phyloP scores from a whole-genome alignment of 2,888 invertebrate species.

The Dendrolimus pini region DNA sequence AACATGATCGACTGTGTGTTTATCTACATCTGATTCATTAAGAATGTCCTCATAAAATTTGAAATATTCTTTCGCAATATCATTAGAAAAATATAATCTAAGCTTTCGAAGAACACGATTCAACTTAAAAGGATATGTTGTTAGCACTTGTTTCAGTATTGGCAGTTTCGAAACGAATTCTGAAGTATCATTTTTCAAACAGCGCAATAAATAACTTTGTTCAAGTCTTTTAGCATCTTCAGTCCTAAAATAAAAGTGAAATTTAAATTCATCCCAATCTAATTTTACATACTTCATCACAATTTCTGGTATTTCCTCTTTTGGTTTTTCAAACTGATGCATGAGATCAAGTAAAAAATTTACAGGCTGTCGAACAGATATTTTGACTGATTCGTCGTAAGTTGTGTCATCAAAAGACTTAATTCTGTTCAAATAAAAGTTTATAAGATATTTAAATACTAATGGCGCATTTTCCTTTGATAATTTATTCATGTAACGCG shows the following conservation, averaged over 20 bases:
- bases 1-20: constrained; percentile 12
- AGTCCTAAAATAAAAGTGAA: constrained; percentile 14
- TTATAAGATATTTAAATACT: constrained; percentile 23
- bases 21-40: constrained; percentile 3
- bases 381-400: constrained; percentile 17
- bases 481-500: constrained; percentile 11
- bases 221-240: constrained; percentile 9
- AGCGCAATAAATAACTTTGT: constrained; percentile 16
- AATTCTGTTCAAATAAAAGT: constrained; percentile 25
- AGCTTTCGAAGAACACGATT: constrained; percentile 33
- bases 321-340: constrained; percentile 22
- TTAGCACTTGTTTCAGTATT: constrained; percentile 12
- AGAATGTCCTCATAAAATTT: constrained; percentile 11
- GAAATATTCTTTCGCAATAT: constrained; percentile 21
- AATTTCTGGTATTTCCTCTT: constrained; percentile 31
- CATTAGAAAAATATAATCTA: constrained; percentile 38
- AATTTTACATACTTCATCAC: constrained; percentile 26
- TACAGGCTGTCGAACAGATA: constrained; percentile 15
- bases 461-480: constrained; percentile 15
- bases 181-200: constrained; percentile 23
- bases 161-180: constrained; percentile 14
- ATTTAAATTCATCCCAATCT: constrained; percentile 19
- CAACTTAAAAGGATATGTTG: constrained; percentile 12
- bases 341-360: constrained; percentile 20
- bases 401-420: constrained; percentile 14